Base-by-base conservation (phyloP, 2,797 vertebrate genomes). In the Aldrovandia affinis region DNA sequence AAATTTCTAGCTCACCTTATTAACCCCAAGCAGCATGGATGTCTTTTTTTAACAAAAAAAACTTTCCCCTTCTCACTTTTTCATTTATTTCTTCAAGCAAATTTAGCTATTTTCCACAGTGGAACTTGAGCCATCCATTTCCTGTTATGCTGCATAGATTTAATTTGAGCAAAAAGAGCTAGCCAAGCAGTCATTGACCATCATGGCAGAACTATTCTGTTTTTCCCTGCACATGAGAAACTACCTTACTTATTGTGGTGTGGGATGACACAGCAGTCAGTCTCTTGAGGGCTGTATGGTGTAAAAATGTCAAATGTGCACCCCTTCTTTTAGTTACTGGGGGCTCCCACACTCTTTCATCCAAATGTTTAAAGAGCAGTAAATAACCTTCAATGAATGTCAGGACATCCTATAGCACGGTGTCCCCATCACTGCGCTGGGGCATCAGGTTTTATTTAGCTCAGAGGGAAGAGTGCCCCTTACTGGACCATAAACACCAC, bases 141-240 rank as follows among this genome's bases (percentile, higher is more conserved):
- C 96, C 95, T 96, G 96, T 95, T 96, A 95, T 94, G 93, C 92
- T 94, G 93, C 89, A 90, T 92, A 94, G 93, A 93, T 92, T 94
- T 92, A 94, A 92, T 92, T 95, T 93, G 94, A 95, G 81, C 85
- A 92, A 86, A 92, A 95, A 94, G 93, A 93, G 90, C 93, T 89
- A 25, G 92, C 80, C 0, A 91, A 91, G 92, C 63, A 91, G 91
- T 90, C 30, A 2, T 18, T 5, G 79, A 93, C 94, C 94, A 91
- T 86, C 54, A 82, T 75, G 94, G 95, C 95, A 96, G 65, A 89
- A 90, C 91, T 91, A 87, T 70, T 89, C 91, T 89, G 0, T 88
- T 92, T 94, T 93, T 92, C 81, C 83, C 52, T 50, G 59, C 70
- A 78, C 63, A 54, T 80, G 85, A 47, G 59, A 70, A 84, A 82